Conservation (phyloP, 2,797 vertebrate genomes). For the Poeciliopsis turneri region DNA sequence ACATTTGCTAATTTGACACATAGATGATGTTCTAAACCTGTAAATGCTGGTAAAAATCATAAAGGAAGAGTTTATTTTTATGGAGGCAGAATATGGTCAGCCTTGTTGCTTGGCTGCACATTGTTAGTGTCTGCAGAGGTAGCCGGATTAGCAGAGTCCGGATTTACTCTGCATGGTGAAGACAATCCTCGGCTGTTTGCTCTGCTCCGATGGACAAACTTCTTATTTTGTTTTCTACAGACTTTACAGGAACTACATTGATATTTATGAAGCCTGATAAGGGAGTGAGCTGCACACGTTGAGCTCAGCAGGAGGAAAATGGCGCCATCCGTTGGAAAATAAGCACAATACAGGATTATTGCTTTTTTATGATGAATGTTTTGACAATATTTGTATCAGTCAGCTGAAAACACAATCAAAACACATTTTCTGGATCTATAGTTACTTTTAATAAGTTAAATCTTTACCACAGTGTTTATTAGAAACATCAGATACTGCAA, state of each 20-base stretch:
- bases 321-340: slow-evolving; percentile 76
- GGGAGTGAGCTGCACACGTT: slow-evolving; percentile 47
- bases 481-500: neutral
- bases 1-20: neutral
- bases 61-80: neutral
- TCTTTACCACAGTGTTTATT: neutral
- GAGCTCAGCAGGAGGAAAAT: slow-evolving; percentile 51
- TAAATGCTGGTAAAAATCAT: neutral
- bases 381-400: neutral
- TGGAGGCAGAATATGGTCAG: neutral
- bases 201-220: slow-evolving; percentile 33
- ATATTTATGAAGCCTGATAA: slow-evolving; percentile 57
- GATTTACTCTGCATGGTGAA: slow-evolving; percentile 6
- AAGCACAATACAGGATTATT: neutral
- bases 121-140: neutral
- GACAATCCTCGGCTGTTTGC: slow-evolving; percentile 19
- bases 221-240: slow-evolving; percentile 53
- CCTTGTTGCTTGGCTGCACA: neutral
- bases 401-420: neutral
- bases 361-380: neutral
- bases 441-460: neutral
- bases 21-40: neutral
- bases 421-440: neutral
- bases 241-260: slow-evolving; percentile 41
- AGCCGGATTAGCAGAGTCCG: neutral